Evolutionary conservation across 1,140 invertebrate genomes (phyloP), one percentile per base, ranked within the genome.

Genomic region (Delia radicum): DNA sequence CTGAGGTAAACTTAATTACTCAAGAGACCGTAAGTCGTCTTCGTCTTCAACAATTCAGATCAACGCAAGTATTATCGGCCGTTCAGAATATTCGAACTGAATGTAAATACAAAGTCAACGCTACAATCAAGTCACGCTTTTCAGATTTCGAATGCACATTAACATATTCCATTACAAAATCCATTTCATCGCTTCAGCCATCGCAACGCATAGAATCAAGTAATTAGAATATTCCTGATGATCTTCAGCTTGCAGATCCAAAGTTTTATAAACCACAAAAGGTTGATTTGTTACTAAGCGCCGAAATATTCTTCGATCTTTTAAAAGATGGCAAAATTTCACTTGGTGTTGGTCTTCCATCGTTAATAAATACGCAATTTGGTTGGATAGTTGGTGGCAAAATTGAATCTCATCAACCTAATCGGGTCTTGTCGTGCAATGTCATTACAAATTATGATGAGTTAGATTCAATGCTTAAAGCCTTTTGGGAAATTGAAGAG

Each of bases 1-100:
- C 67, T 18, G 46, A 76, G 13, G 3, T 73, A 5, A 73, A 76
- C 31, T 73, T 76, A 27, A 73, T 76, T 15, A 73, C 6, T 21
- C 55, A 15, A 27, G 10, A 55, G 5, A 21, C 18, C n/a, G 21
- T 10, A 6, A 55, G 15, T 48, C 42, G 42, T n/a, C 48, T 48
- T 48, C 42, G 42, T 15, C 3, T 48, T 1, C 42, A 48, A 48
- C 42, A 48, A 48, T 4, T n/a, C 15, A 48, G 15, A 48, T 48
- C 42, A 10, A 48, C 13, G 13, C 42, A 48, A 48, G 12, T 15
- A 15, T 15, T n/a, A 48, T 10, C 42, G n/a, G 42, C 12, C 13
- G 42, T 15, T n/a, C n/a, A 10, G 5, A 15, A 48, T 1, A 48
- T 48, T 15, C 42, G 42, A 12, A 15, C 42, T 48, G 12, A 48